Base-by-base conservation (phyloP, 2,113 vertebrate genomes). In the Spheniscus mendiculus region DNA sequence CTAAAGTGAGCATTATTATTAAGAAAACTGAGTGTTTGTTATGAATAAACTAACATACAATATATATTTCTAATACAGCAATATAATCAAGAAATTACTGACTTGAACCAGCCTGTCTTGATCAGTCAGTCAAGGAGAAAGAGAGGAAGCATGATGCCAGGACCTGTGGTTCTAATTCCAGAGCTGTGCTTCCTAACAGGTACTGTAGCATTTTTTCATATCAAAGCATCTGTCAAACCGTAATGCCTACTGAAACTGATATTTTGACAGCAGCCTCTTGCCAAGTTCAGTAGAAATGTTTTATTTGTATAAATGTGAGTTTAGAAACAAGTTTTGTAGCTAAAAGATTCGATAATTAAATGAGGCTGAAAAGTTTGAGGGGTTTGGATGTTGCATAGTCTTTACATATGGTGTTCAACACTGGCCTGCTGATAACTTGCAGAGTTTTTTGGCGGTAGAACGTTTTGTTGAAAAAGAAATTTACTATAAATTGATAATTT, bases 161-260 rank as follows among this genome's bases (percentile, higher is more conserved):
- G 98, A 34, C 98, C 99, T 0, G 98, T 99, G 40, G 92, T 99
- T 98, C 98, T 99, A 7, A 97, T 99, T 69, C 99, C 99, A 10
- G 99, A 99, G 83, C 98, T 99, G 61, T 99, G 99, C 98, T 99
- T 98, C 88, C 98, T 99, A 5, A 99, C 99, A 98, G 99, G 99
- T 99, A 97, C 49, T 67, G 8, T 38, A 18, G 42, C 23, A 12
- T 55, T 74, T 76, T 59, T 58, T 73, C 21, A 4, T 59, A 29
- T 36, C 45, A n/a, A 74, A 89, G 44, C 59, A 26, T n/a, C n/a
- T 83, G 58, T 89, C 44, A 67, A 52, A 89, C 32, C 14, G 3
- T 22, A 45, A 7, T 58, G 25, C 6, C 22, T 45, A 1, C 20
- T 80, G 47, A 56, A 53, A 20, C 3, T 26, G 58, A 4, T 38